phyloP scores from a whole-genome alignment of 2,113 vertebrate genomes.

The Neolamprologus cancellatus region DNA sequence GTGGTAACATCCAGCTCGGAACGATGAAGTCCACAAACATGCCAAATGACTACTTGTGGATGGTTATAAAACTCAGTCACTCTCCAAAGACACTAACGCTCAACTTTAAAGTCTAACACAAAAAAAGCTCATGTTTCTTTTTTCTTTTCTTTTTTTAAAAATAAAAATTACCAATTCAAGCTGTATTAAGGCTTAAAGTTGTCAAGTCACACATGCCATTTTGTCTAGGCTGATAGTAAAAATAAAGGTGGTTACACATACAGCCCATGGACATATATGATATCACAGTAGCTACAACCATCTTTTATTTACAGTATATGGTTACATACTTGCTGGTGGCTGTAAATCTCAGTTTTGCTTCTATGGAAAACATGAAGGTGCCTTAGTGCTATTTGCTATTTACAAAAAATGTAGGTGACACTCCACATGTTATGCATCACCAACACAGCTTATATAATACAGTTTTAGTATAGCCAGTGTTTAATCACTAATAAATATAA shows the following conservation, averaged over 20 bases:
- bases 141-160: not conserved
- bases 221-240: not conserved
- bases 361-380: not conserved
- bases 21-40: not conserved
- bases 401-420: not conserved
- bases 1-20: not conserved
- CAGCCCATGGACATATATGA: not conserved
- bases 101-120: not conserved
- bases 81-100: not conserved
- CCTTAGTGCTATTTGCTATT: not conserved
- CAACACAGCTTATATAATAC: not conserved
- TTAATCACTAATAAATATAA: not conserved
- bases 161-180: not conserved
- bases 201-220: not conserved
- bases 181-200: not conserved
- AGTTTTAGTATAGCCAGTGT: not conserved
- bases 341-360: not conserved
- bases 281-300: not conserved
- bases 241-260: not conserved
- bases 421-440: not conserved
- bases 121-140: not conserved
- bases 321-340: not conserved
- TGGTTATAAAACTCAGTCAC: not conserved
- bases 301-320: not conserved
- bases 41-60: not conserved